A percentile compares a stretch with the other conserved stretches of the same genome.
phyloP scores from a whole-genome alignment of 2,888 invertebrate species.

The Dynastes tityus region DNA sequence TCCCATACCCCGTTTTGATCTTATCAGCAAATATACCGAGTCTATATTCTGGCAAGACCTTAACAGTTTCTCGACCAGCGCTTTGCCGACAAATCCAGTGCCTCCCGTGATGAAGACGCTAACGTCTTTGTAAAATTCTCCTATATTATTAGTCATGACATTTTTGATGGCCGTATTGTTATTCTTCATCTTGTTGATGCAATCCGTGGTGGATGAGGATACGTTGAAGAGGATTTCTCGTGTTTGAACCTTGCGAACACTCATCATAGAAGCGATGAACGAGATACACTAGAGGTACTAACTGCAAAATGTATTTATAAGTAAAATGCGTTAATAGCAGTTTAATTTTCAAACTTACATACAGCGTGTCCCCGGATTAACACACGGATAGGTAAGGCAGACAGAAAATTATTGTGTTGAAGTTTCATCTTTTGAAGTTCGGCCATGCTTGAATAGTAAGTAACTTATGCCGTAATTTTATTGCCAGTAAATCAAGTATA shows the following conservation, averaged over 20 bases:
- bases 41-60: conserved; percentile 87
- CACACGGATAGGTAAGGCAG: no score
- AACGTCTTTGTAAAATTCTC: conserved; percentile 67
- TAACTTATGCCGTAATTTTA: no score
- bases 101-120: conserved; percentile 65
- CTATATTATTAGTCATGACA: conserved; percentile 61
- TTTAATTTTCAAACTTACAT: no score
- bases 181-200: conserved; percentile 41
- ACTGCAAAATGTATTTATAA: no score
- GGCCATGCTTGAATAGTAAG: no score
- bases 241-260: conserved; percentile 20
- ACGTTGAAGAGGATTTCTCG: conserved; percentile 27
- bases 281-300: no score
- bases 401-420: no score
- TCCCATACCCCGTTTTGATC: conserved; percentile 80
- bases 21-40: conserved; percentile 86
- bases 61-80: conserved; percentile 92
- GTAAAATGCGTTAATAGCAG: no score
- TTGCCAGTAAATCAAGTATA: no score
- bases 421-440: no score
- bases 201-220: conserved; percentile 22
- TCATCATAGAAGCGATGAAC: conserved; percentile 3
- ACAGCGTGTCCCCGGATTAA: no score
- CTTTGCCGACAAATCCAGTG: conserved; percentile 96
- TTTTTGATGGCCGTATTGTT: conserved; percentile 50